Percentiles rank a stretch among this genome's conserved stretches.
Evolutionary conservation across 2,797 vertebrate genomes (phyloP).

Genomic region (Gobio occitaniae): DNA sequence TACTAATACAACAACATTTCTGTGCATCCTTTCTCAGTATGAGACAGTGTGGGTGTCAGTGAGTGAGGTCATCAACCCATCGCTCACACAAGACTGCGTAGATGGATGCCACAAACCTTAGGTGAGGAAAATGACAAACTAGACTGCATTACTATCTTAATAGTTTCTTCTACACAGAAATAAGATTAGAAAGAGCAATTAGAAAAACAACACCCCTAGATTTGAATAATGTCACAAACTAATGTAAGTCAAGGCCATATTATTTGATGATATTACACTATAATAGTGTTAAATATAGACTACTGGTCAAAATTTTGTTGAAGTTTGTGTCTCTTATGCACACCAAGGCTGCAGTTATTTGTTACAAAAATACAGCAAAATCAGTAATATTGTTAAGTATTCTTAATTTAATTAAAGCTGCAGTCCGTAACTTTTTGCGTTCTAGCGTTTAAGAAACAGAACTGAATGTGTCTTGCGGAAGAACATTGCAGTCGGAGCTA

Average conservation of each 20-base stretch:
- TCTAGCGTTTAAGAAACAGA: too few species aligned
- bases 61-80: slow-evolving; percentile 27
- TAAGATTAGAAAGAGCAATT: background rate
- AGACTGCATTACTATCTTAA: background rate
- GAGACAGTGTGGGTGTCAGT: background rate
- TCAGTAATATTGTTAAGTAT: background rate
- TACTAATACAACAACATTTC: background rate
- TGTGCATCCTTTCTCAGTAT: background rate
- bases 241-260: background rate
- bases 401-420: too few species aligned
- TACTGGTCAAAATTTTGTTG: background rate
- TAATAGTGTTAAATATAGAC: background rate
- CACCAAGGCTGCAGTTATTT: background rate
- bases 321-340: background rate
- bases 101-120: background rate
- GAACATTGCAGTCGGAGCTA: too few species aligned
- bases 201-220: background rate
- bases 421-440: too few species aligned
- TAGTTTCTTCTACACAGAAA: background rate
- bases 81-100: background rate
- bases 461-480: too few species aligned
- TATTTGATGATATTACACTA: background rate
- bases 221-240: background rate
- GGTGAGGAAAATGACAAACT: background rate
- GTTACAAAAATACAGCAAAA: background rate